phyloP scores from a whole-genome alignment of 2,797 vertebrate genomes.

The Sebastes melanostomus region DNA sequence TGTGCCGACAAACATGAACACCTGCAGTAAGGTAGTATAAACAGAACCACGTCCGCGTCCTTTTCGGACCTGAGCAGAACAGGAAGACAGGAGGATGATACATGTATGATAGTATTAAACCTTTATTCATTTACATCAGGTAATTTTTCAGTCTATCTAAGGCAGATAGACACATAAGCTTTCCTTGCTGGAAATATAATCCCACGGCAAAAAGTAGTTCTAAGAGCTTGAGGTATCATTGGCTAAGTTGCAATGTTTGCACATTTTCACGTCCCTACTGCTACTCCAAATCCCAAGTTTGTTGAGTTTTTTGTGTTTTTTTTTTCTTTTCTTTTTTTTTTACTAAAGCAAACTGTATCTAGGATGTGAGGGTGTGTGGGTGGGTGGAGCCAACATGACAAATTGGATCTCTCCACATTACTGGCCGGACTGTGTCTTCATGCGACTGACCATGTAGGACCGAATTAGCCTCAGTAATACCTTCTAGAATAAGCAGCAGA shows the following conservation, averaged over 20 bases:
- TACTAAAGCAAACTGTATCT: neutral
- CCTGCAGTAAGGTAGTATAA: neutral
- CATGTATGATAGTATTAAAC: neutral
- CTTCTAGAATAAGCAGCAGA: slow-evolving; percentile 16
- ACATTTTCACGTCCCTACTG: neutral
- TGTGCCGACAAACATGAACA: neutral
- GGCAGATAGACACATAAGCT: neutral
- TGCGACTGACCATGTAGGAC: slow-evolving; percentile 22
- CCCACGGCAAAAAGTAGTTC: neutral
- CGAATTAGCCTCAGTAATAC: slow-evolving; percentile 31
- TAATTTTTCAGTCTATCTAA: neutral
- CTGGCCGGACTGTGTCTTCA: neutral
- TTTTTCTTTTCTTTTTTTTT: accelerated
- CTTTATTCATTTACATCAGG: neutral
- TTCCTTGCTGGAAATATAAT: neutral
- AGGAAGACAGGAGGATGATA: neutral
- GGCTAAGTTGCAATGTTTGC: neutral
- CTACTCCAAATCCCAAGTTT: neutral
- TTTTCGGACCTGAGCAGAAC: neutral
- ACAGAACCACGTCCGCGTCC: neutral
- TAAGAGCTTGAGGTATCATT: neutral
- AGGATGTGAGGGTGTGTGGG: neutral
- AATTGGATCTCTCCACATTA: neutral
- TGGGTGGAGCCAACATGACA: neutral
- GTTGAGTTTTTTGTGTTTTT: neutral